Evolutionary conservation across 2,113 vertebrate genomes (phyloP), one percentile per base, ranked within the genome.

Genomic region (Mirza zaza): DNA sequence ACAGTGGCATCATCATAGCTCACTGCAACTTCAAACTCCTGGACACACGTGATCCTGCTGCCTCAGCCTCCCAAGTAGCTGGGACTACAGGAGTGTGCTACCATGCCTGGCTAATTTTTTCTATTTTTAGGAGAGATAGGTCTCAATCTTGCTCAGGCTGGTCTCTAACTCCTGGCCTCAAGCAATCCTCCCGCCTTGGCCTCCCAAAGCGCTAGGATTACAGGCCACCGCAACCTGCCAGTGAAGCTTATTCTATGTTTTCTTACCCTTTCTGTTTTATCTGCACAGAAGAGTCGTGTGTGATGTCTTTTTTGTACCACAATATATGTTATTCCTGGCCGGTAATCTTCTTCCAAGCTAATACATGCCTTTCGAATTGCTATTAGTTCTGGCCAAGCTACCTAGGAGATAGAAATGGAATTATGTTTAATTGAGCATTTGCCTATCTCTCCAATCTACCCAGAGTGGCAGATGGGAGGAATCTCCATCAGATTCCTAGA

Each of bases 261-360:
- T 98, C 99, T 98, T 98, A 99, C 99, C 99, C 99, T 98, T 98
- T 99, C 99, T 13, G 99, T 99, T 98, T 99, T 99, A 98, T 99
- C 99, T 0, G 99, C 99, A 98, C 99, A 99, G 98, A 99, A 99
- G 20, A 99, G 99, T 57, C 99, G 98, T 27, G 99, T 99, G 98
- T 99, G 99, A 97, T 99, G 99, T 57, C 99, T 99, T 95, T 99
- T 99, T 98, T 99, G 99, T 85, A 99, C 99, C 94, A 99, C 99
- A n/a, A 99, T 99, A 98, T 99, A 99, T 63, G 99, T 99, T 97
- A 99, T 99, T 87, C 99, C 99, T 8, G 99, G 99, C 97, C 99
- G 98, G 39, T 99, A 99, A 96, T 99, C 99, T 98, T 99, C 99
- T 97, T 99, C 99, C 98, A 99, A 98, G 97, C 99, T 99, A 98